Base-by-base conservation (phyloP, 2,888 invertebrate species). In the Pasiphila rectangulata region DNA sequence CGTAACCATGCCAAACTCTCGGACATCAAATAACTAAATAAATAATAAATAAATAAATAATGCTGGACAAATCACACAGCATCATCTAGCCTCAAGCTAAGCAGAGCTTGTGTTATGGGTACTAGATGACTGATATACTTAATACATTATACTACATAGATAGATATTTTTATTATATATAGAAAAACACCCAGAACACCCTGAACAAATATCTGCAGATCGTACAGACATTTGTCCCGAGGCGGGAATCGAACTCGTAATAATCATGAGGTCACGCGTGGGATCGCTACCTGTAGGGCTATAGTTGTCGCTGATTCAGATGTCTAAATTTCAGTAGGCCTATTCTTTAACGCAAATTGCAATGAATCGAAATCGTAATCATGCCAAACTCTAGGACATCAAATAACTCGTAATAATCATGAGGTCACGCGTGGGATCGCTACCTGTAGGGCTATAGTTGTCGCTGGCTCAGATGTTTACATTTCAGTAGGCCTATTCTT, bases 211-310 rank as follows among this genome's bases (percentile, higher is more conserved):
- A n/a, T n/a, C n/a, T n/a, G n/a, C n/a, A n/a, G n/a, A n/a, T n/a
- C n/a, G n/a, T n/a, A n/a, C n/a, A n/a, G n/a, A n/a, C n/a, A n/a
- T n/a, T n/a, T n/a, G n/a, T n/a, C n/a, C n/a, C n/a, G n/a, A n/a
- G n/a, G n/a, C n/a, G n/a, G n/a, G n/a, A n/a, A n/a, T n/a, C n/a
- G n/a, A n/a, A n/a, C 44, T 13, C 41, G 10, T 48, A 39, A n/a
- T n/a, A n/a, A 38, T 32, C 21, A 32, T 45, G 41, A 50, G 50
- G 37, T 50, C 50, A 37, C 37, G 39, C 45, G 50, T 50, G 50
- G 50, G 50, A 29, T n/a, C 1, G 10, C 36, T 41, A 47, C 45
- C 21, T 21, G 30, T 29, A 41, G 35, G 43, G 21, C 30, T 9
- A 24, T 46, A 37, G 48, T 30, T 15, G 29, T 30, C 29, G 15